A percentile compares a stretch with the other conserved stretches of the same genome.
phyloP scores from a whole-genome alignment of 2,113 vertebrate species.

The Felis catus region F.catus_Fca126_mat1.0 CM031418.1:63034001-63034500 shows the following conservation, averaged over 20 bases:
- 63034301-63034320: background rate
- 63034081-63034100: background rate
- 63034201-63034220: background rate
- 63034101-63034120: background rate
- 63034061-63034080: conserved; percentile 31
- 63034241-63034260: background rate
- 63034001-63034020: background rate
- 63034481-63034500: background rate
- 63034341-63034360: background rate
- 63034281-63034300: background rate
- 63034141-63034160: background rate
- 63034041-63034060: background rate
- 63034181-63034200: background rate
- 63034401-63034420: background rate
- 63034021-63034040: background rate
- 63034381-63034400: background rate
- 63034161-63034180: background rate
- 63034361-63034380: background rate
- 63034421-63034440: background rate
- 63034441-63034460: background rate
- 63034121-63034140: background rate
- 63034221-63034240: background rate
- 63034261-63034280: background rate
- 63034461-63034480: background rate
- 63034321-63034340: background rate